A percentile compares a stretch with the other conserved stretches of the same genome.
These are phyloP conservation scores for Tenrec ecaudatus DNA, from an alignment of 2,113 vertebrate genomes.

Conservation along the genomic window DNA sequence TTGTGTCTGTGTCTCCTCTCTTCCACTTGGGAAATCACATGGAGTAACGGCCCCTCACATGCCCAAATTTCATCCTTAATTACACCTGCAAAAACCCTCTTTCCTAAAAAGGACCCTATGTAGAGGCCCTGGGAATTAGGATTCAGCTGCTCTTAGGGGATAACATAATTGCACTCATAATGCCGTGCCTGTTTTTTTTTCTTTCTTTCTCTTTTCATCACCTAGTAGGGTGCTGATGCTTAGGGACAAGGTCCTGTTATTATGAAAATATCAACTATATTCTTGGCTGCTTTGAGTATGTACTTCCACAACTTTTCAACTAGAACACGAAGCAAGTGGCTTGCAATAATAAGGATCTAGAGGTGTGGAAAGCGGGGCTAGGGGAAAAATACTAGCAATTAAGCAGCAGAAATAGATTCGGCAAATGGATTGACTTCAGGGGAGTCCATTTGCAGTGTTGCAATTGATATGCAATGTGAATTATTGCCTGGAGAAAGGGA, in stretches of 20 bases:
- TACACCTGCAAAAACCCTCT: not conserved
- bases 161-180: not conserved
- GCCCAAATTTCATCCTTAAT: not conserved
- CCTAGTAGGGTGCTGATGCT: not conserved
- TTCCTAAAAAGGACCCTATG: not conserved
- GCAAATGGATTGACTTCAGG: conserved; percentile 53
- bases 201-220: not conserved
- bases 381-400: conserved; percentile 30
- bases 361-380: not conserved
- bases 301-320: conserved; percentile 7
- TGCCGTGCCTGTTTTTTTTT: not conserved
- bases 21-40: not conserved
- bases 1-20: not conserved
- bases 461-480: not conserved
- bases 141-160: not conserved
- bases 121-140: not conserved
- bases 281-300: not conserved
- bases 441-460: conserved; percentile 49
- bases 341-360: conserved; percentile 15
- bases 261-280: conserved; percentile 14
- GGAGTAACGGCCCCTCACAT: not conserved
- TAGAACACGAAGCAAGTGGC: conserved; percentile 34
- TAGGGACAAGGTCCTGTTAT: conserved; percentile 8
- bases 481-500: conserved; percentile 65
- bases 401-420: conserved; percentile 25